Evolutionary conservation across 1,140 invertebrate genomes (phyloP), one percentile per base, ranked within the genome.

Genomic region (Drosophila kepulauana): DNA sequence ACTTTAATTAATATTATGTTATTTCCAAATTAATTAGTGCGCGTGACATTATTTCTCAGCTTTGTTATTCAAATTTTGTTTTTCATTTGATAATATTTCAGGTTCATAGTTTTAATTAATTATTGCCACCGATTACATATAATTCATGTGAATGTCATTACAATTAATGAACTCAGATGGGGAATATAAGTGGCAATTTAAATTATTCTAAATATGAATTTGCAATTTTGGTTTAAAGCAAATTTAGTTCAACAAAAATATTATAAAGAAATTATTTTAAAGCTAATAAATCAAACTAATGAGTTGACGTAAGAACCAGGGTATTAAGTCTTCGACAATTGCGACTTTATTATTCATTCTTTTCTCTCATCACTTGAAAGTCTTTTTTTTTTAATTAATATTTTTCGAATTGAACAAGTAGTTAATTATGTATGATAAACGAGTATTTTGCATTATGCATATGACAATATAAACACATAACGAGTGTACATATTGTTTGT

Each of bases 341-440:
- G 6, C 4, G 41, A 1, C n/a, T 43, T n/a, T 43, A 43, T 43
- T 43, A 7, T 43, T 43, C 6, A 13, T 43, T 43, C n/a, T 43
- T 43, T 43, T 43, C 11, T 43, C 3, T n/a, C 41, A 43, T 43
- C 41, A 43, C 33, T 46, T 8, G 6, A 45, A 25, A 46, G 10
- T 15, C 51, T 25, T 64, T 33, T n/a, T 16, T 20, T 54, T 35
- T 30, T 63, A 52, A 51, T 41, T 51, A 52, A 41, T 41, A 52
- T 63, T 52, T 59, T 59, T 35, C 43, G 16, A 43, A 33, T 43
- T 63, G 41, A 33, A 69, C 52, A 56, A 48, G 28, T 13, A 13
- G 49, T 56, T 56, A 71, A 71, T 71, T 71, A 71, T 71, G 59
- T 35, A 56, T 46, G 38, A 63, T 63, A 63, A 38, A 54, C 28